A percentile compares a stretch with the other conserved stretches of the same genome.
Evolutionary conservation across 2,888 invertebrate species (phyloP).

Genomic region (Gortyna flavago): DNA sequence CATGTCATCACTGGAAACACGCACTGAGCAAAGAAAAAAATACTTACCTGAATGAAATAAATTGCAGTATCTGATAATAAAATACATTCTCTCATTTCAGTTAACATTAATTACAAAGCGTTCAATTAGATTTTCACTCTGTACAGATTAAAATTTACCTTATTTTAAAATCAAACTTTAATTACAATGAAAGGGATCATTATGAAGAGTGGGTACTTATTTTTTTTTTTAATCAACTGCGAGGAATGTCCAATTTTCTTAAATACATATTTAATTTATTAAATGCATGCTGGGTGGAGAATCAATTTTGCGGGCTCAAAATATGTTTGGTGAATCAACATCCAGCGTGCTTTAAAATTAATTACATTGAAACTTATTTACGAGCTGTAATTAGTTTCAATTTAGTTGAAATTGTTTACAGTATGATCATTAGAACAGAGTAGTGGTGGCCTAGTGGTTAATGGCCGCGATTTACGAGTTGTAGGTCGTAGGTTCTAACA

Average conservation of each 20-base stretch:
- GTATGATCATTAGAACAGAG: neutral
- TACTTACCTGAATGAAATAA: constrained; percentile 8
- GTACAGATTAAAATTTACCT: constrained; percentile 2
- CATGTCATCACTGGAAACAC: too few relatives aligned
- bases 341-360: neutral
- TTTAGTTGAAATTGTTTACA: neutral
- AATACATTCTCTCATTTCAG: constrained; percentile 22
- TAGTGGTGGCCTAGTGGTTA: neutral
- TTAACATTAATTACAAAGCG: constrained; percentile 15
- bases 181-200: constrained; percentile 12
- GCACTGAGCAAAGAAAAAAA: neutral
- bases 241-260: constrained; percentile 12
- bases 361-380: constrained; percentile 15
- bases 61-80: constrained; percentile 25
- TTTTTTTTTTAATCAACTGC: neutral
- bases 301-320: constrained; percentile 7
- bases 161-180: constrained; percentile 24
- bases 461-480: neutral
- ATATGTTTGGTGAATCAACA: neutral
- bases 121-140: constrained; percentile 27
- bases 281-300: neutral
- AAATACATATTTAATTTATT: constrained; percentile 19
- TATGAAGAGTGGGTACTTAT: neutral
- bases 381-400: neutral
- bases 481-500: too few relatives aligned